Evolutionary conservation across 1,140 invertebrate species (phyloP).

Genomic region (Cylas formicarius): DNA sequence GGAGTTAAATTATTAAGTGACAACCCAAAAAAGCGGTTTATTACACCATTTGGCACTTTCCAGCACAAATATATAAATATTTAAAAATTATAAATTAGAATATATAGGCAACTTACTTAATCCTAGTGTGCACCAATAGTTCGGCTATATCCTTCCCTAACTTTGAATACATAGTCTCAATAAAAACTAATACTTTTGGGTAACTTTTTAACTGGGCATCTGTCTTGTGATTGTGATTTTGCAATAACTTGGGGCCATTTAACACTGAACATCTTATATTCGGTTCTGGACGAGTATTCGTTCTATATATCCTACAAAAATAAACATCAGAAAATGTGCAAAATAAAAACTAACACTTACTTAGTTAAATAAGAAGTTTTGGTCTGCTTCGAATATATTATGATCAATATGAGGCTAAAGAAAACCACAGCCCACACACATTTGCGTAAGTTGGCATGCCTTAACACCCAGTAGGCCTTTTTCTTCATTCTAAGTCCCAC

Average conservation of each 20-base stretch:
- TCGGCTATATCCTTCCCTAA: slow-evolving; percentile 89
- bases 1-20: not conserved
- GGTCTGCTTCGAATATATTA: slow-evolving; percentile 33
- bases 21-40: not conserved
- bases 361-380: slow-evolving; percentile 31
- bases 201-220: slow-evolving; percentile 77
- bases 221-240: slow-evolving; percentile 66
- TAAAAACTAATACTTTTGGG: slow-evolving; percentile 87
- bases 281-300: slow-evolving; percentile 67
- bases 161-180: slow-evolving; percentile 89
- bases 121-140: slow-evolving; percentile 84
- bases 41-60: no score
- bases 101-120: slow-evolving; percentile 65
- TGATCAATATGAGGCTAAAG: slow-evolving; percentile 31
- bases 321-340: not conserved
- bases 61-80: no score
- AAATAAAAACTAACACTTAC: slow-evolving; percentile 26
- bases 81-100: slow-evolving; percentile 6
- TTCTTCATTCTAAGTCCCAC: slow-evolving; percentile 19
- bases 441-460: slow-evolving; percentile 30
- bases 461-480: slow-evolving; percentile 26
- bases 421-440: slow-evolving; percentile 32
- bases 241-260: slow-evolving; percentile 50
- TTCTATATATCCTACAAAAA: slow-evolving; percentile 52
- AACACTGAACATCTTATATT: slow-evolving; percentile 71